Evolutionary conservation across 2,888 invertebrate genomes (phyloP), one percentile per base, ranked within the genome.

Genomic region (Acronicta aceris): DNA sequence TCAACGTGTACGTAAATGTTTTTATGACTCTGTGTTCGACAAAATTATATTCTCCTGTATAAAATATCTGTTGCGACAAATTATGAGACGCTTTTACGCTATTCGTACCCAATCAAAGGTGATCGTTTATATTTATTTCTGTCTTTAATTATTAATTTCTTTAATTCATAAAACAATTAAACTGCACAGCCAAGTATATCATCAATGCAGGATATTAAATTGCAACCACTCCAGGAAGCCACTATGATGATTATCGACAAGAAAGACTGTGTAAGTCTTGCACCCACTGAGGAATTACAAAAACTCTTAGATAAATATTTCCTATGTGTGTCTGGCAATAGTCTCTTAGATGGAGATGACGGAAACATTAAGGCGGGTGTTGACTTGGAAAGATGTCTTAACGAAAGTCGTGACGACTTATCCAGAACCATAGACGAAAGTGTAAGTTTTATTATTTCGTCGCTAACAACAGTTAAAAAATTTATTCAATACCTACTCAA

Each of bases 181-280:
- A 33, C 40, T 38, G 0, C 27, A 52, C 17, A 52, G 45, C 47
- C n/a, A 1, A 38, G 43, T 17, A 30, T 53, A 0, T 21, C 25
- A 21, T 8, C 38, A 13, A 9, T 36, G 27, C 41, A 42, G 6
- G 12, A 46, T 4, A 15, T 9, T 3, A 50, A 43, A 9, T 49
- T 38, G 3, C 40, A 57, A 57, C 15, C 55, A 48, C 59, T 67
- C 5, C 51, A 60, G 43, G 67, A 71, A 71, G 59, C 54, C 13
- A 25, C 60, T 3, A 58, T 58, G 5, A 33, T 13, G 12, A 47
- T 71, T 5, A 55, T 60, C 2, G 8, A 38, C 8, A 63, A 58
- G 27, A 16, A 5, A 9, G 30, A 47, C 7, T 71, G 71, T 25
- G 7, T 30, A 5, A 43, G 43, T 15, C 25, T 40, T 17, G 16